phyloP scores from a whole-genome alignment of 2,888 invertebrate species.

The Plemyria rubiginata region DNA sequence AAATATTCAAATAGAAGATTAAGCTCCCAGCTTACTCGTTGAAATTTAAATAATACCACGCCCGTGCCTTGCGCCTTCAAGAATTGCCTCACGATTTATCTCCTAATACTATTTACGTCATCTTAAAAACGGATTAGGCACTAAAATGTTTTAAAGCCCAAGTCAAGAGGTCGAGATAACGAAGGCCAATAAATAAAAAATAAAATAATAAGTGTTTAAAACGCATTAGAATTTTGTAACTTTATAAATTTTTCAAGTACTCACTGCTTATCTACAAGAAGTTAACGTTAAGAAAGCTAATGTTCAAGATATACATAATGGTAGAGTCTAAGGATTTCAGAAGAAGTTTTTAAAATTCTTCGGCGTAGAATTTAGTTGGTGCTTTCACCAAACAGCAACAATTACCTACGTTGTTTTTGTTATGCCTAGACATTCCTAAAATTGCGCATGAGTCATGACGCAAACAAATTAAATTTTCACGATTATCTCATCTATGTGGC shows the following conservation, averaged over 20 bases:
- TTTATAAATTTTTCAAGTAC: not conserved
- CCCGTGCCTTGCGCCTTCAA: conserved; percentile 51
- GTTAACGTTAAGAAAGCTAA: not conserved
- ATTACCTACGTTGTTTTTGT: not conserved
- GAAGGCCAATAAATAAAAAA: conserved; percentile 27
- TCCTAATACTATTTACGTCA: conserved; percentile 63
- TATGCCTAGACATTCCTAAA: conserved; percentile 16
- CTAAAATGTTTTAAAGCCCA: conserved; percentile 48
- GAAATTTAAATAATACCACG: conserved; percentile 69
- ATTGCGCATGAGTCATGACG: conserved; percentile 37
- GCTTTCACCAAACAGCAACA: conserved; percentile 17
- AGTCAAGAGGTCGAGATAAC: conserved; percentile 39
- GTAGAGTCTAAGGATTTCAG: too few relatives aligned
- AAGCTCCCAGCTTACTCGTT: conserved; percentile 60
- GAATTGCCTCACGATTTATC: conserved; percentile 65
- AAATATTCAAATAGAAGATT: conserved; percentile 54
- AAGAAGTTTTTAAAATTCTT: too few relatives aligned
- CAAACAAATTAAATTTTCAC: conserved; percentile 41
- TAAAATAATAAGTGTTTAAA: conserved; percentile 29
- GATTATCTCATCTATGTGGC: conserved; percentile 46
- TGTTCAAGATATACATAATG: not conserved
- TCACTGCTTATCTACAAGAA: not conserved
- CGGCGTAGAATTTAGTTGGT: conserved; percentile 6
- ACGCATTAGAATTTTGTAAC: conserved; percentile 20
- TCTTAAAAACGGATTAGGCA: conserved; percentile 57